A percentile compares a stretch with the other conserved stretches of the same genome.
These are phyloP conservation scores for Spodoptera frugiperda DNA, from an alignment of 1,140 invertebrate genomes.

Conservation along the genomic window DNA sequence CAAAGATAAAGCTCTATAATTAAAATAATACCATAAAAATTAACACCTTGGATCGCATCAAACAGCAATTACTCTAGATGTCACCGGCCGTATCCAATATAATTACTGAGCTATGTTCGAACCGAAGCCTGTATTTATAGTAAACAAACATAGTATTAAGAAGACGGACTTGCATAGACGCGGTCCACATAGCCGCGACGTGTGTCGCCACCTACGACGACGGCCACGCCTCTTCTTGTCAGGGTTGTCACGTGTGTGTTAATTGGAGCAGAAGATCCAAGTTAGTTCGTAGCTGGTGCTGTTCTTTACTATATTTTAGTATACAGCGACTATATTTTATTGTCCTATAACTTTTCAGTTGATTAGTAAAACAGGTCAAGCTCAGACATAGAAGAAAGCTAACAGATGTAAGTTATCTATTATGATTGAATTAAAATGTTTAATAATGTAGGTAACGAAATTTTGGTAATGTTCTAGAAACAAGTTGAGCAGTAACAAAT, in stretches of 20 bases:
- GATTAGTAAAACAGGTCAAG: too few relatives aligned
- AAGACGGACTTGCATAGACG: slow-evolving; percentile 40
- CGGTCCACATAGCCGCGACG: slow-evolving; percentile 35
- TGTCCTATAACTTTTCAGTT: too few relatives aligned
- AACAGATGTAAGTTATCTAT: too few relatives aligned
- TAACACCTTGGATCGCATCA: background rate
- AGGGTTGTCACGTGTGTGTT: slow-evolving; percentile 2
- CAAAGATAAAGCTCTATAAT: too few relatives aligned
- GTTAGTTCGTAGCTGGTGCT: background rate
- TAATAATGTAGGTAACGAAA: too few relatives aligned
- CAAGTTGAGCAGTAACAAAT: too few relatives aligned
- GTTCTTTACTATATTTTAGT: too few relatives aligned
- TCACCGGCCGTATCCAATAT: slow-evolving; percentile 6
- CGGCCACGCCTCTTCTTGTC: slow-evolving; percentile 13
- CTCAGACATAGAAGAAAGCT: too few relatives aligned
- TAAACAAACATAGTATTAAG: slow-evolving; percentile 28
- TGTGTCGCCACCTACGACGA: slow-evolving; percentile 39
- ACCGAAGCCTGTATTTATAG: background rate
- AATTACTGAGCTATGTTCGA: background rate
- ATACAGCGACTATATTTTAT: too few relatives aligned
- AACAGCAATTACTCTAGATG: background rate
- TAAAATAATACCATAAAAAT: background rate
- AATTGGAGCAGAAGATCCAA: background rate
- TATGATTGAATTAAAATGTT: too few relatives aligned
- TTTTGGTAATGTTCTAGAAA: too few relatives aligned